These are phyloP conservation scores for Temnothorax curvispinosus DNA, from an alignment of 1,140 invertebrate genomes.

Conservation along the genomic window DNA sequence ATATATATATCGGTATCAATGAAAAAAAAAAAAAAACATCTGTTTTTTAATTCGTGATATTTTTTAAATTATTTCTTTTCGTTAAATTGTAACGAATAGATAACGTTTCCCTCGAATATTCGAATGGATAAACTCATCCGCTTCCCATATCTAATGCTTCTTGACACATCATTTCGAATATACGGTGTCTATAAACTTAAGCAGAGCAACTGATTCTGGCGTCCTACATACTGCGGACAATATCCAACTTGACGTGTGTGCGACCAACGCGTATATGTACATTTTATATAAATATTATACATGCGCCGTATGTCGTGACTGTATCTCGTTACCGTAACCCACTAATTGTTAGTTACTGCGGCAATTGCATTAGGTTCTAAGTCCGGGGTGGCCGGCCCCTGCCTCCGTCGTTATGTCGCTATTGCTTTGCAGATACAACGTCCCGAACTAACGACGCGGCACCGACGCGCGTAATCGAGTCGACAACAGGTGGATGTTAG, in stretches of 20 bases:
- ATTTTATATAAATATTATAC: neutral
- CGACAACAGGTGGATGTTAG: conserved; percentile 70
- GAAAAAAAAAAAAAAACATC: neutral
- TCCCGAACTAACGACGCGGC: conserved; percentile 54
- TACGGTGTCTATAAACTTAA: neutral
- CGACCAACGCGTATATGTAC: neutral
- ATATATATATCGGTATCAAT: neutral
- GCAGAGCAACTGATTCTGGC: neutral
- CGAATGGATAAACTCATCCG: neutral
- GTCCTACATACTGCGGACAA: conserved; percentile 40
- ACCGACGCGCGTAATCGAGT: conserved; percentile 42
- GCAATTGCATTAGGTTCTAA: conserved; percentile 75
- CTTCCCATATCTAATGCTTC: neutral
- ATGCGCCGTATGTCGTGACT: conserved; percentile 49
- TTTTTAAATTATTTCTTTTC: neutral
- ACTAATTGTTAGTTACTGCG: conserved; percentile 77
- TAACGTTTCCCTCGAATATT: neutral
- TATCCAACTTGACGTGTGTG: conserved; percentile 5
- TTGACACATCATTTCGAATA: neutral
- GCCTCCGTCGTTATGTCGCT: conserved; percentile 45
- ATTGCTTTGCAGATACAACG: conserved; percentile 32
- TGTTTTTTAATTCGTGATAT: neutral
- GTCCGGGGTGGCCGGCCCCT: conserved; percentile 45
- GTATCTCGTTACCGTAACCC: conserved; percentile 63
- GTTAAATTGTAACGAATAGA: neutral